Evolutionary conservation across 2,113 vertebrate genomes (phyloP), one percentile per base, ranked within the genome.

Genomic region (Glareola pratincola): DNA sequence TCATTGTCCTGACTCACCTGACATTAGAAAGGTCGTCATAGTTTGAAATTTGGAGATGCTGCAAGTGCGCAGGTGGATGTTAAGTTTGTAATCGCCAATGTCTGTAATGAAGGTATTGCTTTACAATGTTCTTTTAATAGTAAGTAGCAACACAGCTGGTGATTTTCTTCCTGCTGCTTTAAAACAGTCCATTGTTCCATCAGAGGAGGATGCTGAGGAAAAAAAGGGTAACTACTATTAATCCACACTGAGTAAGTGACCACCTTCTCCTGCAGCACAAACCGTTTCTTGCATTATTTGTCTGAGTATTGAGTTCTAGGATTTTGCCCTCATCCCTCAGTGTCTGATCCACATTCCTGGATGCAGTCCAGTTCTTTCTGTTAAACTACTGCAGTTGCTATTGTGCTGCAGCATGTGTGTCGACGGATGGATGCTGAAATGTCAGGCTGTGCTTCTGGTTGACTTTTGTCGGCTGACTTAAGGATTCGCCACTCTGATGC

Each of bases 341-440:
- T 87, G 77, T 87, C 56, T 91, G 67, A 77, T 29, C 53, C 83
- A 91, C 43, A 24, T 36, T 97, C 74, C 81, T 95, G 91, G 95
- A 73, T 21, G 51, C 45, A 69, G 62, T 66, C 81, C 86, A 94
- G 81, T 85, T 73, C 86, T 87, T 78, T 56, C 57, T 71, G 84
- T 77, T 87, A 59, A 76, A 90, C 79, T 47, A 54, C 89, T 72
- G 86, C 92, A 78, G 83, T 45, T 84, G 85, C 60, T 91, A 21
- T 66, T 94, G 80, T 85, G 81, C 71, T 82, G 91, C 86, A 94
- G 80, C 2, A 0, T 71, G 24, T 12, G 34, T 69, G 85, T 78
- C 87, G 86, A 89, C 1, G 50, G 68, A 48, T 66, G 69, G 43
- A 89, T 7, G 41, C 83, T 57, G 39, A 95, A 95, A 89, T 81